A percentile compares a stretch with the other conserved stretches of the same genome.
Conservation (phyloP, 30 jellyfish, hydroid and myxozoan genomes). For the Aurelia aurita region DNA sequence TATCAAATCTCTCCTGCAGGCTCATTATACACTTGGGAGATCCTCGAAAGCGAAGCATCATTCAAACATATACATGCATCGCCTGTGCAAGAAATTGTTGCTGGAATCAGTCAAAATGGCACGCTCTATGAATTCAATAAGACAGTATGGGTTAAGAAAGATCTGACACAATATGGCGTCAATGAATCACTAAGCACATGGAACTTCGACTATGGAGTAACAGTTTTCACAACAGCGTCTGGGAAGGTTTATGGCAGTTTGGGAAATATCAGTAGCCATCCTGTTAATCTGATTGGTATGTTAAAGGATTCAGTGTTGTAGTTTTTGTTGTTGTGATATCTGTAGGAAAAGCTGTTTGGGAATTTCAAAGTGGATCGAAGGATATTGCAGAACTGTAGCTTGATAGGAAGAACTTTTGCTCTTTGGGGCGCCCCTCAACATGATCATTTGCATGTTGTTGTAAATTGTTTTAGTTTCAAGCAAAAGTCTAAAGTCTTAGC, state of each 20-base stretch:
- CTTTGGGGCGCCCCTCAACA: no score
- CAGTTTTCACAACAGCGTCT: conserved; percentile 2
- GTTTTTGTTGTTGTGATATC: no score
- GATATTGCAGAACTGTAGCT: no score
- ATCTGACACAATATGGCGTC: neutral
- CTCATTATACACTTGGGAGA: conserved; percentile 31
- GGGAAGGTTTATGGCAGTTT: conserved; percentile 2
- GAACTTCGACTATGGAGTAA: conserved; percentile 4
- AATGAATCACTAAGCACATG: conserved; percentile 5
- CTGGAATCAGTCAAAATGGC: conserved; percentile 6
- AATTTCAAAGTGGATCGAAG: no score
- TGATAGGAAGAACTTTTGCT: no score
- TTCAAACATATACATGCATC: conserved; percentile 24
- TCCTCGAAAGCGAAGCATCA: conserved; percentile 13
- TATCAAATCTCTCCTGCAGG: neutral
- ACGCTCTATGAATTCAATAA: neutral
- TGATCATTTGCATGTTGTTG: no score
- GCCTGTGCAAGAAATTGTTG: neutral
- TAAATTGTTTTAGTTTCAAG: no score
- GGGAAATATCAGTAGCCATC: no score
- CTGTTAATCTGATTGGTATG: no score
- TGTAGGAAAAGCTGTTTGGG: no score
- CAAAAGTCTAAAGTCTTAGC: no score
- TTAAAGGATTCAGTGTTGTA: no score
- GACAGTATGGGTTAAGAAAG: neutral